A percentile compares a stretch with the other conserved stretches of the same genome.
These are phyloP conservation scores for Zaprionus africanus DNA, from an alignment of 1,140 invertebrate species.

Conservation along the genomic window DNA sequence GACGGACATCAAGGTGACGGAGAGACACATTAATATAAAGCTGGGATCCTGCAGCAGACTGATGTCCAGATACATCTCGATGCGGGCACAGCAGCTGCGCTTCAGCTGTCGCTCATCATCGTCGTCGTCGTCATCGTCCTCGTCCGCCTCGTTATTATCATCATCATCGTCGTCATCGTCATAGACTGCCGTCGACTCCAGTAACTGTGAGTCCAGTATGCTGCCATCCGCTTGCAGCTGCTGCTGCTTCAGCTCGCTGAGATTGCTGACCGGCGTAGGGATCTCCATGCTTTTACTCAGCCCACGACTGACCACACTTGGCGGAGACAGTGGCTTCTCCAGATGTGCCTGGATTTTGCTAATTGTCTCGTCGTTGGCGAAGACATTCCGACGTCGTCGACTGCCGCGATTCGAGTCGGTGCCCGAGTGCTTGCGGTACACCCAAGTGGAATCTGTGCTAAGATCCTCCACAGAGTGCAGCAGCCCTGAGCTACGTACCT, in stretches of 20 bases:
- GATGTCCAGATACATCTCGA: conserved; percentile 88
- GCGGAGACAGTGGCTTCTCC: conserved; percentile 73
- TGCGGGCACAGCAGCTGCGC: conserved; percentile 75
- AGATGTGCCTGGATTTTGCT: conserved; percentile 79
- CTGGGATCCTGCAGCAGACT: conserved; percentile 88
- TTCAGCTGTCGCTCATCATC: conserved; percentile 61
- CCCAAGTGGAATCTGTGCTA: conserved; percentile 90
- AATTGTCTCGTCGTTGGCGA: conserved; percentile 82
- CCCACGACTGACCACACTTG: conserved; percentile 74
- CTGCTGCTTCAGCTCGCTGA: conserved; percentile 67
- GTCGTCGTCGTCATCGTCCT: conserved; percentile 51
- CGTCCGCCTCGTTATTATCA: conserved; percentile 35
- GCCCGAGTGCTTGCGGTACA: conserved; percentile 87
- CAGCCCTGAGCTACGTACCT: conserved; percentile 88
- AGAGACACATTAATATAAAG: conserved; percentile 90
- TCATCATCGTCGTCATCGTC: conserved; percentile 43
- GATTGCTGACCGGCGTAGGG: conserved; percentile 82
- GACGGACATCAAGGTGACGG: conserved; percentile 90
- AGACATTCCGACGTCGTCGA: conserved; percentile 75
- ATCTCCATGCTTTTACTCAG: conserved; percentile 84
- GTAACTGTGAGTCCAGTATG: conserved; percentile 64
- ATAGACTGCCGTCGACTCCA: conserved; percentile 49
- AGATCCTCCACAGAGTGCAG: conserved; percentile 90
- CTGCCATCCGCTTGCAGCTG: conserved; percentile 80
- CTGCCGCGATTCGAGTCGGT: conserved; percentile 82